These are phyloP conservation scores for Lithophane leautieri DNA, from an alignment of 2,888 invertebrate species.

Conservation along the genomic window DNA sequence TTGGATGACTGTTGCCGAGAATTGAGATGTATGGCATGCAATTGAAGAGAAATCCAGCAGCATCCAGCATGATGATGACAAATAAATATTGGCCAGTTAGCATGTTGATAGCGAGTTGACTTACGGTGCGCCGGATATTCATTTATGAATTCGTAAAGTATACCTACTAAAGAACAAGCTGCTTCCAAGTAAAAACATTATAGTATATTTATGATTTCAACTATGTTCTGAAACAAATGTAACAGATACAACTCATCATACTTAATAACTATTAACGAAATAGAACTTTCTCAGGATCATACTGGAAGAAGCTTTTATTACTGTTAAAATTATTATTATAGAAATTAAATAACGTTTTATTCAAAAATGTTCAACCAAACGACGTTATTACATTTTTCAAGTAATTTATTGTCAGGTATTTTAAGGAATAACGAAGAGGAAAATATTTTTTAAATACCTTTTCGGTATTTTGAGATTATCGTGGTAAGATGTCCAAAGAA, in stretches of 20 bases:
- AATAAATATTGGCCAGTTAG: too few relatives aligned
- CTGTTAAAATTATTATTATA: background rate
- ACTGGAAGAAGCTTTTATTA: background rate
- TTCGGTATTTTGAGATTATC: background rate
- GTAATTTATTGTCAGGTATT: background rate
- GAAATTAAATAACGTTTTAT: background rate
- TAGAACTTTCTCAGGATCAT: background rate
- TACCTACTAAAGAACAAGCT: background rate
- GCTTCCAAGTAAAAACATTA: too few relatives aligned
- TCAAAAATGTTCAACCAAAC: background rate
- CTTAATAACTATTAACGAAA: too few relatives aligned
- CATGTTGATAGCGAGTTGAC: background rate
- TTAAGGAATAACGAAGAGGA: background rate
- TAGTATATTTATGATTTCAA: too few relatives aligned
- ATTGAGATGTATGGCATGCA: background rate
- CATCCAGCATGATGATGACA: background rate
- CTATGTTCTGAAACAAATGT: too few relatives aligned
- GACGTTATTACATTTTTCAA: background rate
- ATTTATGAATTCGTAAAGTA: background rate
- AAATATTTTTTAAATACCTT: background rate
- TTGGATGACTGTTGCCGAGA: background rate
- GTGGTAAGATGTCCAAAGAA: background rate
- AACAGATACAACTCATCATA: too few relatives aligned
- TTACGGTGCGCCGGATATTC: background rate
- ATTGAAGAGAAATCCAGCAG: background rate